These are phyloP conservation scores for Morbakka virulenta DNA, from an alignment of 30 jellyfish, hydroid and myxozoan species.

Conservation along the genomic window DNA sequence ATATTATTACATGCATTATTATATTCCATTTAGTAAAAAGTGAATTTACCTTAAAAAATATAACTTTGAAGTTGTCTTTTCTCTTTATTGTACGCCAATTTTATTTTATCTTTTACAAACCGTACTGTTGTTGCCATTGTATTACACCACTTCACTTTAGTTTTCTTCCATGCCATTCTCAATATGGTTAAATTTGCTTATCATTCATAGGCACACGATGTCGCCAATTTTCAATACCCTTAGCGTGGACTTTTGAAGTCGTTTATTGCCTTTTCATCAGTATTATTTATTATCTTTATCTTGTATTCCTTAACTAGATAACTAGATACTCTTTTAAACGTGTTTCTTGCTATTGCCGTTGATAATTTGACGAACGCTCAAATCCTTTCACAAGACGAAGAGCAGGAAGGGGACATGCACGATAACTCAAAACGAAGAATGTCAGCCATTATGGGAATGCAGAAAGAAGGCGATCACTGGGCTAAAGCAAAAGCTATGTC, in stretches of 20 bases:
- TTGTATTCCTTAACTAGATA: constrained; percentile 41
- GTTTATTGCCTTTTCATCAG: neutral
- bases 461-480: constrained; percentile 57
- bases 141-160: no score
- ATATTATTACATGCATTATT: no score
- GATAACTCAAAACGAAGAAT: constrained; percentile 15
- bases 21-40: no score
- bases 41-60: no score
- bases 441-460: constrained; percentile 57
- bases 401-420: constrained; percentile 69
- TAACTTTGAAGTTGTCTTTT: no score
- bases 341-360: constrained; percentile 95
- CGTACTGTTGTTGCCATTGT: no score
- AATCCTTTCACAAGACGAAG: constrained; percentile 94
- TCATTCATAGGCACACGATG: no score
- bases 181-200: no score
- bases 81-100: no score
- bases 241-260: neutral
- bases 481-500: constrained; percentile 54
- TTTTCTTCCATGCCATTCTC: no score
- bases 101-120: no score
- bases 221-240: neutral
- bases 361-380: constrained; percentile 95
- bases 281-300: neutral
- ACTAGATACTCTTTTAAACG: constrained; percentile 85